A percentile compares a stretch with the other conserved stretches of the same genome.
phyloP scores from a whole-genome alignment of 2,113 vertebrate genomes.

The Gymnorhina tibicen region DNA sequence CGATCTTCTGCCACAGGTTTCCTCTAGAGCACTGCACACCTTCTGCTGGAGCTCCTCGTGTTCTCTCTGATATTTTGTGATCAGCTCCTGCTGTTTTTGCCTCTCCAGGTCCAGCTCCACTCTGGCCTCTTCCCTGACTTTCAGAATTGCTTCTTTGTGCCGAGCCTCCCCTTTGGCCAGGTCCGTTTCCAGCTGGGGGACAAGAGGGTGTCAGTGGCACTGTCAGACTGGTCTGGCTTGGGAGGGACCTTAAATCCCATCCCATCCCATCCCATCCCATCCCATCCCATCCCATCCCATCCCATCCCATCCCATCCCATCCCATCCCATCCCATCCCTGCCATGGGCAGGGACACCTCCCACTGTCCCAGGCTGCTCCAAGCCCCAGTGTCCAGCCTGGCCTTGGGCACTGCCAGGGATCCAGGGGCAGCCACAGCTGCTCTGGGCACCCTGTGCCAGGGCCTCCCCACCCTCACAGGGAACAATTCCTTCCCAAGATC shows the following conservation, averaged over 20 bases:
- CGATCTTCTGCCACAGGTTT: not conserved
- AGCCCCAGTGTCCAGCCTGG: not conserved
- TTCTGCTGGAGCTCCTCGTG: constrained; percentile 74
- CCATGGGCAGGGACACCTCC: not conserved
- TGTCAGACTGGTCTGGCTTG: not conserved
- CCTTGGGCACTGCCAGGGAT: not conserved
- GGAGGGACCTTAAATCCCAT: not conserved
- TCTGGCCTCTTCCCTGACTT: constrained; percentile 72
- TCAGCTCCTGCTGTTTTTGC: constrained; percentile 79
- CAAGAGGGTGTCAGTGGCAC: not conserved
- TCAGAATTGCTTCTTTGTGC: constrained; percentile 72
- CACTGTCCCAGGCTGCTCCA: not conserved
- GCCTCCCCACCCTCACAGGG: not conserved
- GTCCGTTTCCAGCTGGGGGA: constrained; percentile 72
- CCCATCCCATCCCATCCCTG: rapidly evolving
- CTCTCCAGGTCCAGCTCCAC: constrained; percentile 77
- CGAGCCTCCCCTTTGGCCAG: constrained; percentile 70
- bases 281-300: not conserved
- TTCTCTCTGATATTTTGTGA: constrained; percentile 73
- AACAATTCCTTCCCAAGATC: not conserved
- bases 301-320: not conserved
- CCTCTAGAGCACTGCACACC: constrained; percentile 56
- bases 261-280: not conserved
- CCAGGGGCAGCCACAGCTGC: not conserved
- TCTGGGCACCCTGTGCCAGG: not conserved